Evolutionary conservation across 2,797 vertebrate genomes (phyloP), one percentile per base, ranked within the genome.

Genomic region (Chanos chanos): DNA sequence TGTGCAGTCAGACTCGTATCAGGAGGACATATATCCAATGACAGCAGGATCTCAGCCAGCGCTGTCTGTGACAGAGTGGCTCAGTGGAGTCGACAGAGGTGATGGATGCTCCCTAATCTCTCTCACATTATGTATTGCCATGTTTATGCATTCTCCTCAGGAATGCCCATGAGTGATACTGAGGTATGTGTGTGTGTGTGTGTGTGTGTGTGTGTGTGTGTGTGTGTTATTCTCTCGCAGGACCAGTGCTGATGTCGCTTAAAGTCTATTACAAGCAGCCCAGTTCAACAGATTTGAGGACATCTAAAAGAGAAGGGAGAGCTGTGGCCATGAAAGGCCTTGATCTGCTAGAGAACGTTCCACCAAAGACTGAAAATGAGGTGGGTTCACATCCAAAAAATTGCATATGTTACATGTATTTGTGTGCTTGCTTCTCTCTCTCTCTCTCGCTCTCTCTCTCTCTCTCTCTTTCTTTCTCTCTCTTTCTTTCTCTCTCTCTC

Each of bases 21-120:
- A 94, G 59, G 92, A 94, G 63, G 92, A 94, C 66, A 93, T 94
- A 66, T 94, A 94, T 45, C 92, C 92, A 1, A 94, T 93, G 92
- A 94, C 92, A 0, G 87, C 91, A 0, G 90, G 92, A n/a, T 89
- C 73, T 0, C 88, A 92, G 73, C 90, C 92, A 0, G 89, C 92
- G 5, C 79, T 94, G 69, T 89, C 85, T 0, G 89, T 91, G 0
- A 88, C 91, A 0, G 89, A 94, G 54, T 94, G 92, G 92, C 84
- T 94, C 28, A 85, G 87, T 0, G 92, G 92, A 37, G 76, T 87
- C 15, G 84, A 93, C 82, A 76, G 87, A 89, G 92, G 92, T 92
- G 77, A 70, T 12, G n/a, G 10, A 10, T 1, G 9, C 2, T 7
- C 13, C 7, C 19, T 49, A 21, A 21, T 33, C 34, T 34, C 33